Percentiles rank a stretch among this genome's conserved stretches.
phyloP scores from a whole-genome alignment of 2,888 invertebrate species.

The Drosophila sordidapex region DNA sequence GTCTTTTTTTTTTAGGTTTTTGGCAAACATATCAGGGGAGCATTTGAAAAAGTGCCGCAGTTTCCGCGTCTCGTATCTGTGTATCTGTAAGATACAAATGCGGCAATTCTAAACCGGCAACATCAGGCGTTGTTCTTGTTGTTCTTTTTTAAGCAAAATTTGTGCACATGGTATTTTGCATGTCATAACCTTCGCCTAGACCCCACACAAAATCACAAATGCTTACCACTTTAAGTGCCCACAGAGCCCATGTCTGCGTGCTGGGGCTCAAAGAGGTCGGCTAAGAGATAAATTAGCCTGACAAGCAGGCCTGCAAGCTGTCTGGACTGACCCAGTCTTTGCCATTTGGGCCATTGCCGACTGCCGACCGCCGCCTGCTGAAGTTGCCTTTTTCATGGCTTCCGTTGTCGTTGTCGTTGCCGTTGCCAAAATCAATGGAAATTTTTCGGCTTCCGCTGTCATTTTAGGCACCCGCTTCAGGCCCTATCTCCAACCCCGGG shows the following conservation, averaged over 20 bases:
- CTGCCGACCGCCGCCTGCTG: slow-evolving; percentile 39
- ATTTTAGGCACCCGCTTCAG: slow-evolving; percentile 30
- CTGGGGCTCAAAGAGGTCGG: slow-evolving; percentile 54
- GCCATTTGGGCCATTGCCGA: slow-evolving; percentile 65
- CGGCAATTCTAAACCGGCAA: slow-evolving; percentile 62
- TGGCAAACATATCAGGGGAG: slow-evolving; percentile 67
- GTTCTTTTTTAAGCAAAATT: slow-evolving; percentile 41
- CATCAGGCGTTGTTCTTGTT: slow-evolving; percentile 18
- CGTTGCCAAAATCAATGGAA: slow-evolving; percentile 76
- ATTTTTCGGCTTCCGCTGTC: slow-evolving; percentile 73
- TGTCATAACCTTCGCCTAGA: slow-evolving; percentile 80
- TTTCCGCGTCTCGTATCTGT: slow-evolving; percentile 25
- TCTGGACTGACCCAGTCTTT: slow-evolving; percentile 51
- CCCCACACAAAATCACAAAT: slow-evolving; percentile 53
- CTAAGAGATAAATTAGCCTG: slow-evolving; percentile 74
- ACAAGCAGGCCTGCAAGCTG: slow-evolving; percentile 46
- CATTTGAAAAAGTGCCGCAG: slow-evolving; percentile 66
- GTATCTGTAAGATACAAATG: slow-evolving; percentile 71
- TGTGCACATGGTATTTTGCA: slow-evolving; percentile 52
- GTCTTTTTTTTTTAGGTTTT: slow-evolving; percentile 17
- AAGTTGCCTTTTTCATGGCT: slow-evolving; percentile 67
- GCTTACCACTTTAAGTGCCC: slow-evolving; percentile 22
- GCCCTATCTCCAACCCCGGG: slow-evolving; percentile 1
- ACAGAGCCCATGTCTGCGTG: slow-evolving; percentile 22
- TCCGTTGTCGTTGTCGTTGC: slow-evolving; percentile 66